Evolutionary conservation across 2,888 invertebrate genomes (phyloP), one percentile per base, ranked within the genome.

Genomic region (Petrolisthes cinctipes): DNA sequence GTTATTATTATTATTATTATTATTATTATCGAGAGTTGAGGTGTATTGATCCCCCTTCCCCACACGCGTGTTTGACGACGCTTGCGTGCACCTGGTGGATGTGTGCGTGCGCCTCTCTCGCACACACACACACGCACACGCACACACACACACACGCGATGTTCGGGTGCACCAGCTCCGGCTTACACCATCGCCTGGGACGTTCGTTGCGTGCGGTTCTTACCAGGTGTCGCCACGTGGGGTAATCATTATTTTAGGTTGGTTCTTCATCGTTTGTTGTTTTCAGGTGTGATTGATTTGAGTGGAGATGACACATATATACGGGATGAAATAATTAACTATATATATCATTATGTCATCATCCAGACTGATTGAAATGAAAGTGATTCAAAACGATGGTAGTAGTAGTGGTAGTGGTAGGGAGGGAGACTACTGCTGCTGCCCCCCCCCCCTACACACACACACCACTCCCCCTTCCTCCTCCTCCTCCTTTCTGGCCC

Each of bases 71-170:
- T 84, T 56, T 78, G 78, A 85, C 81, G 83, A 88, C 87, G 87
- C 87, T 88, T 88, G 87, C 87, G 87, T 88, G 87, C 87, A 84
- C 81, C 87, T 88, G 84, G 83, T 57, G 83, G 66, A 84, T 80
- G 83, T 88, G 87, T 88, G 87, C 84, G 87, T 88, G 87, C 87
- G 87, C 84, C 87, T 73, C 83, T 83, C 85, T 73, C 81, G 79
- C 83, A 61, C 83, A 56, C 83, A 51, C 83, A 75, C 75, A 83
- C 83, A 85, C 82, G 81, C 81, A 75, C 83, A 80, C 83, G 83
- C 85, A 81, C 81, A 75, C 75, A 83, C 83, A 85, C 82, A 84
- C 81, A 75, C 83, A 84, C 84, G 81, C 75, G 61, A 84, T 73
- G 87, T 88, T 88, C 84, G 87, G 75, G 20, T 83, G 66, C 54